These are phyloP conservation scores for Trichogramma evanescens DNA, from an alignment of 2,888 invertebrate species.

Conservation along the genomic window DNA sequence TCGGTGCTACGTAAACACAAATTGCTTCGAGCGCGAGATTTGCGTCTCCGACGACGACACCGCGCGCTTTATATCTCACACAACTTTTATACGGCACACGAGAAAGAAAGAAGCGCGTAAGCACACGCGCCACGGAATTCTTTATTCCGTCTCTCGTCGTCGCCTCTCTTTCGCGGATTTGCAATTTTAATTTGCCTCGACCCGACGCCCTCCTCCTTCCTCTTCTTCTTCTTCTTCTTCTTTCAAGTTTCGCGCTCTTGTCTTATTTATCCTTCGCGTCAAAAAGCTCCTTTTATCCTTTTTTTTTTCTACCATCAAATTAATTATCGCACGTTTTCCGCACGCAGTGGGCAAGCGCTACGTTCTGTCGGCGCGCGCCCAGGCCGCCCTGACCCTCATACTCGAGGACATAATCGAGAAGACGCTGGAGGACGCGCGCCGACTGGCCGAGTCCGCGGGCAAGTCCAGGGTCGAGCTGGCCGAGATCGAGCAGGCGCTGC, in stretches of 20 bases:
- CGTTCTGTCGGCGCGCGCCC: conserved; percentile 35
- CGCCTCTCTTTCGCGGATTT: background rate
- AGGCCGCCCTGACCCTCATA: conserved; percentile 35
- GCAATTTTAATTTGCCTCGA: conserved; percentile 21
- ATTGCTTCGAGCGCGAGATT: too few species aligned
- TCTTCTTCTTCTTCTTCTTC: background rate
- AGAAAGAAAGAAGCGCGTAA: too few species aligned
- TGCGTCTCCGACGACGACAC: too few species aligned
- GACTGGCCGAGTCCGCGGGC: conserved; percentile 36
- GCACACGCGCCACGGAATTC: too few species aligned
- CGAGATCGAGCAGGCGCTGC: conserved; percentile 39
- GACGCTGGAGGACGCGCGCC: conserved; percentile 39
- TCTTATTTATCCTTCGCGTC: conserved; percentile 2
- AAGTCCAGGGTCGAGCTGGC: conserved; percentile 34
- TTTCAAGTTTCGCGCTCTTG: background rate
- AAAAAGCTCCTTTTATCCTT: background rate
- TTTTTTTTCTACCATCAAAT: too few species aligned
- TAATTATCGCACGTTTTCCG: too few species aligned
- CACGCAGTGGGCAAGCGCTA: conserved; percentile 29
- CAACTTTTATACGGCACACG: too few species aligned
- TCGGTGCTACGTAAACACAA: too few species aligned
- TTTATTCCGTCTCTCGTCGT: too few species aligned
- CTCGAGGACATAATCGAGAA: conserved; percentile 41
- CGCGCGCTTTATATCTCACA: too few species aligned
- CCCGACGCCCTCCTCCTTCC: background rate